phyloP scores from a whole-genome alignment of 1,140 invertebrate genomes.

The Pseudobourletiella spinata region DNA sequence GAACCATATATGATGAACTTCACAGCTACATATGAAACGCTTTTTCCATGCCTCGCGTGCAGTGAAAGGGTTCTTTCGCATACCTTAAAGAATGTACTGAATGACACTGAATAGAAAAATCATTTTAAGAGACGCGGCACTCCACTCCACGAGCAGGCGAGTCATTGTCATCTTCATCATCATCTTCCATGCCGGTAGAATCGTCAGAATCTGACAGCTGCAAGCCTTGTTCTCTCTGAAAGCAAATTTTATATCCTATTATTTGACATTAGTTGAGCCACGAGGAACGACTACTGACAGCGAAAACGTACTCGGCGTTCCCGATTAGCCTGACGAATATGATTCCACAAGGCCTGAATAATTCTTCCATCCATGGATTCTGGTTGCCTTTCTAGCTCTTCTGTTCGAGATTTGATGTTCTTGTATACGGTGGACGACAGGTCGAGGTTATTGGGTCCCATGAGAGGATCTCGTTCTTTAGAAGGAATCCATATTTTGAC shows the following conservation, averaged over 20 bases:
- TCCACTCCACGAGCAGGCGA: background rate
- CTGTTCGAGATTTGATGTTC: conserved; percentile 46
- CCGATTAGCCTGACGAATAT: conserved; percentile 42
- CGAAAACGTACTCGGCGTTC: conserved; percentile 33
- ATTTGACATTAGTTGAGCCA: too few relatives aligned
- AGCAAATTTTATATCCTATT: too few relatives aligned
- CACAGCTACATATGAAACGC: too few relatives aligned
- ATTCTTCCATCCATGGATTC: conserved; percentile 49
- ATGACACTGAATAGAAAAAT: background rate
- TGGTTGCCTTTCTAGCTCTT: conserved; percentile 41
- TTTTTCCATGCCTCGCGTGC: too few relatives aligned
- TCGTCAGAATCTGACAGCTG: background rate
- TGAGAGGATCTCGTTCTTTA: conserved; percentile 47
- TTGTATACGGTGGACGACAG: conserved; percentile 44
- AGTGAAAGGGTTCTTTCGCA: too few relatives aligned
- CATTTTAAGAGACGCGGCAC: background rate
- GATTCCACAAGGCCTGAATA: conserved; percentile 50
- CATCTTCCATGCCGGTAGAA: conserved; percentile 19
- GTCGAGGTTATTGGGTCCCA: conserved; percentile 38
- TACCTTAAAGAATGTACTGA: too few relatives aligned
- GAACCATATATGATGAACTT: too few relatives aligned
- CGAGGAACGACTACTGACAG: too few relatives aligned
- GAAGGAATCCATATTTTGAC: conserved; percentile 89
- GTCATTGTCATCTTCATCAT: conserved; percentile 23
- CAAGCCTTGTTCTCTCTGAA: conserved; percentile 9